Percentiles rank a stretch among this genome's conserved stretches.
Evolutionary conservation across 2,888 invertebrate genomes (phyloP).

Genomic region (Bombylius major): DNA sequence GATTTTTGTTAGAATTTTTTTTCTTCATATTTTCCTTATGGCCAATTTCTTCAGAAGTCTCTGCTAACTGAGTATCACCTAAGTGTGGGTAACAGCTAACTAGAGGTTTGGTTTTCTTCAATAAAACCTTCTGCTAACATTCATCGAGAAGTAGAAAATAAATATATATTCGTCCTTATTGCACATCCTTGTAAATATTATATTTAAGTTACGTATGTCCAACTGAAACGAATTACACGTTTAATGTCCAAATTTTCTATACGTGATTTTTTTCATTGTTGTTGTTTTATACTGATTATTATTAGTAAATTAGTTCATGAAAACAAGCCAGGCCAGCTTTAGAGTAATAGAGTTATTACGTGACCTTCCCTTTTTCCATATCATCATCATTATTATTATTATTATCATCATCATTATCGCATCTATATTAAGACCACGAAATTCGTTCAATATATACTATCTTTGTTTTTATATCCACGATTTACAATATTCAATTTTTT

Average conservation of each 20-base stretch:
- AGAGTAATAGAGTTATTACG: slow-evolving; percentile 5
- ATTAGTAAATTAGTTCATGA: not conserved
- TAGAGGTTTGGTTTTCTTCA: too few relatives aligned
- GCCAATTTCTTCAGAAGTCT: too few relatives aligned
- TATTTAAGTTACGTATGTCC: too few relatives aligned
- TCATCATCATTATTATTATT: not conserved
- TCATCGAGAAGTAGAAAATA: too few relatives aligned
- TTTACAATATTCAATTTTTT: not conserved
- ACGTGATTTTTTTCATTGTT: not conserved
- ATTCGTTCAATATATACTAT: not conserved
- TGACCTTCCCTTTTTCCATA: not conserved
- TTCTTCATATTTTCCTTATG: too few relatives aligned
- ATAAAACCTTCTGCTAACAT: too few relatives aligned
- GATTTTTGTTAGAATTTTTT: too few relatives aligned
- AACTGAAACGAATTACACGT: too few relatives aligned
- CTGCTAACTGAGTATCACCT: too few relatives aligned
- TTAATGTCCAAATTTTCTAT: not conserved
- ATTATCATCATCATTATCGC: not conserved
- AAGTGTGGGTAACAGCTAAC: too few relatives aligned
- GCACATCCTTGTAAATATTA: too few relatives aligned
- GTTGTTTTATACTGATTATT: not conserved
- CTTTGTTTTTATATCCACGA: not conserved
- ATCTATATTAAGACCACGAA: not conserved
- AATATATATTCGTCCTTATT: too few relatives aligned
- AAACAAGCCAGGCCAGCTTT: not conserved